Evolutionary conservation across 2,113 vertebrate species (phyloP).

Genomic region (Prionailurus viverrinus): DNA sequence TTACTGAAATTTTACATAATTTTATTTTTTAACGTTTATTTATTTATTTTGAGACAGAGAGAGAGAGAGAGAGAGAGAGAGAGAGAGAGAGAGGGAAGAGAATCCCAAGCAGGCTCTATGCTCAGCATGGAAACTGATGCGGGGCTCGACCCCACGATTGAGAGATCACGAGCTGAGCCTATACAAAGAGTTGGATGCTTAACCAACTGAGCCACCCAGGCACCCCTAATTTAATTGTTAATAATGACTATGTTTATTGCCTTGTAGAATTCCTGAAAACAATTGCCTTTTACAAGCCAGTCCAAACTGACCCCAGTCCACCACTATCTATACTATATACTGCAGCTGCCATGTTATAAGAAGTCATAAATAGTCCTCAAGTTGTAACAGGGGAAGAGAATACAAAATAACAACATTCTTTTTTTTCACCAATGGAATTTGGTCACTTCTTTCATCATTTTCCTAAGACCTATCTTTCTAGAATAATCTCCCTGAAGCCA

Average conservation of each 20-base stretch:
- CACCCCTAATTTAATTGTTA: conserved; percentile 19
- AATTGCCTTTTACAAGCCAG: neutral
- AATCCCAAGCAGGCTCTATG: too few relatives aligned
- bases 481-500: neutral
- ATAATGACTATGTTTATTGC: conserved; percentile 26
- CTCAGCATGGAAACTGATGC: too few relatives aligned
- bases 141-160: too few relatives aligned
- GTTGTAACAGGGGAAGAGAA: neutral
- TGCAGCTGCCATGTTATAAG: neutral
- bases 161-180: too few relatives aligned
- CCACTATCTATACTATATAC: neutral
- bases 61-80: too few relatives aligned
- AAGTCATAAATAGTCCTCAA: neutral
- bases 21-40: neutral
- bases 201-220: too few relatives aligned
- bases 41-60: too few relatives aligned
- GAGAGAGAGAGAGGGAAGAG: too few relatives aligned
- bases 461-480: neutral
- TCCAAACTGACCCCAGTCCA: neutral
- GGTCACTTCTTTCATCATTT: conserved; percentile 2
- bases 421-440: neutral
- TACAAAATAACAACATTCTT: neutral
- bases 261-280: conserved; percentile 32
- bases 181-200: too few relatives aligned
- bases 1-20: neutral